phyloP scores from a whole-genome alignment of 2,888 invertebrate species.

The Himalopsyche kuldschensis region DNA sequence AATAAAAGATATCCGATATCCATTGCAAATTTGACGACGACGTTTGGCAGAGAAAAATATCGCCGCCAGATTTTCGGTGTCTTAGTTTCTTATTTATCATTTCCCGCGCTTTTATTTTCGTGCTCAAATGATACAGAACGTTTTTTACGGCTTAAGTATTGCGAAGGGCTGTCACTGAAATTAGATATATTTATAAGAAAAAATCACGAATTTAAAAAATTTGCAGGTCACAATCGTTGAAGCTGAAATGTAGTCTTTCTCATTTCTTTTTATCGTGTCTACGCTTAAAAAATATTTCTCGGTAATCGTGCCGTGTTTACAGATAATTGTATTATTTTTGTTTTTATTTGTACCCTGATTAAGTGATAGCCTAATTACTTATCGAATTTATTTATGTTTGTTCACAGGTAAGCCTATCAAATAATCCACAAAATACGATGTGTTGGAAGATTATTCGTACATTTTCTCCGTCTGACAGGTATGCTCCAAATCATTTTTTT shows the following conservation, averaged over 20 bases:
- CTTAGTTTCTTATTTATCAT: neutral
- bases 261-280: no score
- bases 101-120: neutral
- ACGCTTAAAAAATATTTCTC: no score
- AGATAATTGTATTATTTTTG: no score
- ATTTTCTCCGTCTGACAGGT: neutral
- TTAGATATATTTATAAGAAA: no score
- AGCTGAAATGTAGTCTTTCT: no score
- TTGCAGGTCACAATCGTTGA: no score
- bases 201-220: no score
- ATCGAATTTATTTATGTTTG: neutral
- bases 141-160: neutral
- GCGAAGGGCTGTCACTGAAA: neutral
- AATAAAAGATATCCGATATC: no score
- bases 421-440: neutral
- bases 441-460: neutral
- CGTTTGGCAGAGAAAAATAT: neutral
- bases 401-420: neutral
- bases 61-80: neutral
- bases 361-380: no score
- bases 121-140: no score
- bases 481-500: neutral
- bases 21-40: neutral
- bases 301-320: no score
- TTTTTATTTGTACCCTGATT: no score